These are phyloP conservation scores for Leptothorax acervorum DNA, from an alignment of 2,888 invertebrate species.

Conservation along the genomic window DNA sequence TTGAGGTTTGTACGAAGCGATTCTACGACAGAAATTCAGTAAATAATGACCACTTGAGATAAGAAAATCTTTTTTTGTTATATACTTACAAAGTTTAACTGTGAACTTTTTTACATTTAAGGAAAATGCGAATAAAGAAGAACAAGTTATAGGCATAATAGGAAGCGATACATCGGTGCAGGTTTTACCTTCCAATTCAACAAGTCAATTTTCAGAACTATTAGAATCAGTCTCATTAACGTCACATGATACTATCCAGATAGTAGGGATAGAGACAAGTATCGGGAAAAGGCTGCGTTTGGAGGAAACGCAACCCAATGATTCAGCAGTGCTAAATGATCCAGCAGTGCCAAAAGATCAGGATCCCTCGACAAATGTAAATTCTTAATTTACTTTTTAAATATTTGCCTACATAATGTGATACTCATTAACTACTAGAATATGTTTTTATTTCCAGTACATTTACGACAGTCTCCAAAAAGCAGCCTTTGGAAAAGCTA, in stretches of 20 bases:
- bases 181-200: too few species aligned
- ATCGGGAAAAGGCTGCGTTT: neutral
- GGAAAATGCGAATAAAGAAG: neutral
- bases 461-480: conserved; percentile 5
- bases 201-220: too few species aligned
- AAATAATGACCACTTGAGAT: neutral
- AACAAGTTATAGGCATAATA: too few species aligned
- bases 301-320: neutral
- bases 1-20: conserved; percentile 6
- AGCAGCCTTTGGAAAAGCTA: neutral
- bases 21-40: neutral
- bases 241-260: neutral
- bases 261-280: neutral
- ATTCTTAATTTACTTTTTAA: neutral
- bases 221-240: too few species aligned
- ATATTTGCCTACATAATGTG: neutral
- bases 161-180: too few species aligned
- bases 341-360: neutral
- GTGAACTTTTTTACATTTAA: neutral
- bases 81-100: neutral
- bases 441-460: neutral
- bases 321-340: neutral
- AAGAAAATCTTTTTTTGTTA: neutral
- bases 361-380: neutral
- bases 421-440: neutral